phyloP scores from a whole-genome alignment of 1,140 invertebrate species.

The Rhagoletis pomonella region DNA sequence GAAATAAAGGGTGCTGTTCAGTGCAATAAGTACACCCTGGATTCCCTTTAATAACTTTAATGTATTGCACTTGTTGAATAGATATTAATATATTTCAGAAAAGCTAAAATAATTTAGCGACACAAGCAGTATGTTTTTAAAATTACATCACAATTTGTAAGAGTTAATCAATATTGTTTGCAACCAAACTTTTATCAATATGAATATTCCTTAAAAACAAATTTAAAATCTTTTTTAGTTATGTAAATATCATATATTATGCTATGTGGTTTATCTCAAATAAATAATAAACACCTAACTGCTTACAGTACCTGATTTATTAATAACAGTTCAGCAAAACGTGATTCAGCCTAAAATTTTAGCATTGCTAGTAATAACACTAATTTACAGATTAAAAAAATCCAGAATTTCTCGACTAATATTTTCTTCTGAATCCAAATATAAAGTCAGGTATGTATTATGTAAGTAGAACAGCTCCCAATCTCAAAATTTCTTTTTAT shows the following conservation, averaged over 20 bases:
- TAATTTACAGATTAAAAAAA: too few relatives aligned
- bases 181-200: conserved; percentile 6
- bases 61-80: conserved; percentile 34
- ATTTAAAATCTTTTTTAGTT: conserved; percentile 4
- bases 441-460: too few relatives aligned
- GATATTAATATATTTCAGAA: conserved; percentile 11
- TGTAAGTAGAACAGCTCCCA: too few relatives aligned
- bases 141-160: neutral
- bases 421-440: too few relatives aligned
- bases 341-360: too few relatives aligned
- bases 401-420: too few relatives aligned
- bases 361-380: too few relatives aligned
- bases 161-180: neutral
- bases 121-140: neutral
- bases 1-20: conserved; percentile 73
- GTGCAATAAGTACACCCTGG: conserved; percentile 65
- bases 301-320: too few relatives aligned
- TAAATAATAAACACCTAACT: conserved; percentile 42
- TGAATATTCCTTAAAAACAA: neutral
- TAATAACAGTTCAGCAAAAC: too few relatives aligned
- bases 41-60: neutral
- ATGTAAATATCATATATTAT: conserved; percentile 21
- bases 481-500: too few relatives aligned
- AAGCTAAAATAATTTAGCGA: neutral
- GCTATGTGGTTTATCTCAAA: conserved; percentile 17